Base-by-base conservation (phyloP, 2,113 vertebrate species). In the Falco punctatus region DNA sequence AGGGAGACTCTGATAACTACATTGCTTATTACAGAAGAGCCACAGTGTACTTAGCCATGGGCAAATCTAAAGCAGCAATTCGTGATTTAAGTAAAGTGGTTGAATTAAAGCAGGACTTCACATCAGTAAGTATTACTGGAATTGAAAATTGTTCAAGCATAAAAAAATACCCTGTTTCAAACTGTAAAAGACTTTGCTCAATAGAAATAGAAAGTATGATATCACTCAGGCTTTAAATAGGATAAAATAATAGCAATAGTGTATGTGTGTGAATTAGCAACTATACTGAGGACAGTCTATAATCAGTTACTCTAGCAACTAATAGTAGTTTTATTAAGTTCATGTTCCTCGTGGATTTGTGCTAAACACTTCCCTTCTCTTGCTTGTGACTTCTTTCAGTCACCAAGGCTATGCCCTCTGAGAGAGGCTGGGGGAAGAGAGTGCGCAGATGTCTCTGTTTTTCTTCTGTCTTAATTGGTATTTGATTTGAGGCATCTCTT, bases 81-180 rank as follows among this genome's bases (percentile, higher is more conserved):
- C 99, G 99, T 5, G 99, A 99, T 93, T 96, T 99, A 92, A 99
- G 98, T 97, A 99, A 98, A 98, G 99, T 99, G 92, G 99, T 99
- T 95, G 99, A 99, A 93, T 98, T 99, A 94, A 99, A 99, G 98
- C 99, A 99, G 91, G 99, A 99, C 96, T 99, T 99, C 96, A 99
- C 99, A 97, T 99, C 99, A 73, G 99, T 99, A 97, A 98, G 98
- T 98, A 95, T 97, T 81, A 23, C 40, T 95, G 81, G 49, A 80
- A 83, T 44, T 80, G 79, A 59, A 94, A 74, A 64, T 78, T 92
- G 80, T 70, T 96, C 58, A 74, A 55, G 91, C 3, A 6, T 82
- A 28, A 80, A 54, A 78, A 59, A 84, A 42, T 48, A 49, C 35
- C 5, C 38, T 93, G 23, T 40, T 93, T 97, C 1, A 4, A 28